Evolutionary conservation across 2,888 invertebrate species (phyloP).

Genomic region (Harpalus rubripes): DNA sequence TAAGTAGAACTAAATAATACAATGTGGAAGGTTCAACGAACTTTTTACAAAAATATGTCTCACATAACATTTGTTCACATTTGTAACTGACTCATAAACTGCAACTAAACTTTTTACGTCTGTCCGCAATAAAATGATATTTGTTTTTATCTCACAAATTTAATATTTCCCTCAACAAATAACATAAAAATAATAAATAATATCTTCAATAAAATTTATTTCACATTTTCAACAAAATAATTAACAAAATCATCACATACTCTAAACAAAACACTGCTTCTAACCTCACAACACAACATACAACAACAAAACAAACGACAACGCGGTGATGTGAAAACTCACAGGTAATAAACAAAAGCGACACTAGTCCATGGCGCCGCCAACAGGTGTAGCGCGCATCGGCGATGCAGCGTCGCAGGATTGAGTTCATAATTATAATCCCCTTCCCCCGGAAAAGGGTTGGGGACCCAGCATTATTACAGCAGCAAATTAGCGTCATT

Average conservation of each 20-base stretch:
- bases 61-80: too few relatives aligned
- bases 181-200: background rate
- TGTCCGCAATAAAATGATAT: too few relatives aligned
- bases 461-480: conserved; percentile 56
- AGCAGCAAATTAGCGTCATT: conserved; percentile 62
- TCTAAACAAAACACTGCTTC: conserved; percentile 34
- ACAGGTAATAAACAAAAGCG: conserved; percentile 42
- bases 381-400: conserved; percentile 60
- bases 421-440: conserved; percentile 61
- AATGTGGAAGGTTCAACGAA: too few relatives aligned
- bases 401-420: conserved; percentile 31
- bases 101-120: too few relatives aligned
- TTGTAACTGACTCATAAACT: too few relatives aligned
- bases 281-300: conserved; percentile 25
- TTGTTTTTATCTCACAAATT: background rate
- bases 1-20: too few relatives aligned
- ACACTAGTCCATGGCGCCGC: conserved; percentile 36
- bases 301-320: conserved; percentile 50
- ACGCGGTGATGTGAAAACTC: conserved; percentile 50
- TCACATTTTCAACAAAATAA: conserved; percentile 22
- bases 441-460: conserved; percentile 22
- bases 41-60: too few relatives aligned
- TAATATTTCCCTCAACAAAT: background rate
- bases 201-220: conserved; percentile 3
- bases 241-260: conserved; percentile 29